Conservation (phyloP, 1,140 invertebrate species). For the Asobara japonica region DNA sequence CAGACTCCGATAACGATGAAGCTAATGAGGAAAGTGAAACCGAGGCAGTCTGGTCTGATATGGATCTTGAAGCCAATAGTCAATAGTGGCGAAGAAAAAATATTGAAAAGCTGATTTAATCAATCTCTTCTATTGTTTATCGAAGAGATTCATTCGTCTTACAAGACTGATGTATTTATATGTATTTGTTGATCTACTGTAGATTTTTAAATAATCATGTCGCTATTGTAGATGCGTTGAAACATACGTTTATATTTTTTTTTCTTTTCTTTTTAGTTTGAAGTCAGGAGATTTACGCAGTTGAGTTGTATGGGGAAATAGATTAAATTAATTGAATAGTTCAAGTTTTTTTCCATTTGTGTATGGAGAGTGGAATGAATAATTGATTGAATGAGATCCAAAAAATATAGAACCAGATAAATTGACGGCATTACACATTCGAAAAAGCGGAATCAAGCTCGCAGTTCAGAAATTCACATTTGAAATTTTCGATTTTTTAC, state of each 20-base stretch:
- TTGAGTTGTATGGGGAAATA: neutral
- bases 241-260: neutral
- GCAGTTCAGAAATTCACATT: too few relatives aligned
- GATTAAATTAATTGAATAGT: neutral
- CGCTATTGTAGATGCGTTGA: neutral
- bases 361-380: too few relatives aligned
- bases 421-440: too few relatives aligned
- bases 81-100: conserved; percentile 47
- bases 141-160: neutral
- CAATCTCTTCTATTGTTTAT: neutral
- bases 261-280: too few relatives aligned
- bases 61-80: conserved; percentile 68
- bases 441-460: too few relatives aligned
- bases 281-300: neutral
- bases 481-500: too few relatives aligned
- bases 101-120: neutral
- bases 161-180: conserved; percentile 13
- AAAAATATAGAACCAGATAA: too few relatives aligned
- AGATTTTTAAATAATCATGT: neutral
- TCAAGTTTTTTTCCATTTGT: too few relatives aligned
- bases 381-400: too few relatives aligned
- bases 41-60: conserved; percentile 72
- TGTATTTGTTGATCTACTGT: neutral
- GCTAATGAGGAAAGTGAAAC: conserved; percentile 72
- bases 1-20: conserved; percentile 65